These are phyloP conservation scores for Clunio marinus DNA, from an alignment of 2,888 invertebrate genomes.

Conservation along the genomic window DNA sequence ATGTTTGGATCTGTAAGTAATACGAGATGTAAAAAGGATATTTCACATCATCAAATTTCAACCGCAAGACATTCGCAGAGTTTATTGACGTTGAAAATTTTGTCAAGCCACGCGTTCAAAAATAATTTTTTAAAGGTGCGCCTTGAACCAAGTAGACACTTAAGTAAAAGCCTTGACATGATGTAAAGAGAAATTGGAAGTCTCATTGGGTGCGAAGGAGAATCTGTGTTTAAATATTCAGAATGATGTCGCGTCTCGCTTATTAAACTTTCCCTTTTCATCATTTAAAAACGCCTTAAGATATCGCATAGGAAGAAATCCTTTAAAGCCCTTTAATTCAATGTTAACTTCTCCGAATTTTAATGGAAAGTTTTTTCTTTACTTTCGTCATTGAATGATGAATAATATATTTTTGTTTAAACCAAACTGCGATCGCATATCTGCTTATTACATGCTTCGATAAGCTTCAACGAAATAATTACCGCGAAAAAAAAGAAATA, in stretches of 20 bases:
- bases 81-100: neutral
- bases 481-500: constrained; percentile 27
- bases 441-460: constrained; percentile 1
- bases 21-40: neutral
- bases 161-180: constrained; percentile 26
- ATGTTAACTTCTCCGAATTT: no score
- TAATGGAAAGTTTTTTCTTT: neutral
- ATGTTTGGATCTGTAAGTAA: constrained; percentile 38
- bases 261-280: constrained; percentile 10
- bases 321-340: neutral
- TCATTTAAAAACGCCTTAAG: no score
- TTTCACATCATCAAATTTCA: neutral
- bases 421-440: neutral
- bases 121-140: neutral
- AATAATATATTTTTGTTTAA: no score
- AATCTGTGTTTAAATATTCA: neutral
- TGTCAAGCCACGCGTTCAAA: no score
- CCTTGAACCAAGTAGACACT: no score
- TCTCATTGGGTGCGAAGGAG: neutral
- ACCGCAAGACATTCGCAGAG: constrained; percentile 1
- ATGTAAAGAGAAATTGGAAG: constrained; percentile 24
- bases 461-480: constrained; percentile 21
- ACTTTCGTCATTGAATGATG: neutral
- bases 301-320: neutral
- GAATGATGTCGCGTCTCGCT: no score